Evolutionary conservation across 2,113 vertebrate genomes (phyloP), one percentile per base, ranked within the genome.

Genomic region (Hucho hucho): DNA sequence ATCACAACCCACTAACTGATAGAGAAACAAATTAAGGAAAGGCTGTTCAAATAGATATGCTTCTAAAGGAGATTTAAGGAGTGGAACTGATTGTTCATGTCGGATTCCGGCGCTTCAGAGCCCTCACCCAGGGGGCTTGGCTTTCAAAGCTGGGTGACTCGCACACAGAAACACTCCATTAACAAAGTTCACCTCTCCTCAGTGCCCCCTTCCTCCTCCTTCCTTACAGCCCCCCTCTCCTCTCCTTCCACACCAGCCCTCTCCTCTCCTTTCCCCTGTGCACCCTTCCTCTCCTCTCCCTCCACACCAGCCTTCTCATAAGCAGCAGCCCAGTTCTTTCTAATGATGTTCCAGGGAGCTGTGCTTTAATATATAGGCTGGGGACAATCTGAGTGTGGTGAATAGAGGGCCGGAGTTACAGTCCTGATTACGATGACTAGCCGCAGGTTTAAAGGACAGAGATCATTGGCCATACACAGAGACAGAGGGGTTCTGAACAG

Each of bases 51-150:
- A 92, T 91, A 93, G 93, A 94, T 93, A 93, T 90, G 93, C 91
- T 93, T 94, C 92, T 93, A 90, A 87, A 85, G 88, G 76, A 93
- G 91, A 91, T 94, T 93, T 94, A 92, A 93, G 90, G 91, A 93
- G 90, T 93, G 93, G 91, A 94, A 94, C 91, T 91, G 92, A 93
- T 92, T 92, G 92, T 93, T 92, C 91, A 93, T 93, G 93, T 93
- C 92, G 93, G 91, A 93, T 92, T 92, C 87, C 85, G 89, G 90
- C 83, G 90, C 92, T 93, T 90, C 92, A 91, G 88, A 93, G 92
- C 90, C 90, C 89, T 91, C 89, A 91, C 90, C 92, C 91, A 43
- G 89, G 90, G 90, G 91, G 88, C 88, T 93, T 93, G 91, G 92
- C 91, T 93, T 93, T 93, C 91, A 93, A 92, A 93, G 92, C 91